Base-by-base conservation (phyloP, 2,797 vertebrate genomes). In the Parauchenoglanis ngamensis region DNA sequence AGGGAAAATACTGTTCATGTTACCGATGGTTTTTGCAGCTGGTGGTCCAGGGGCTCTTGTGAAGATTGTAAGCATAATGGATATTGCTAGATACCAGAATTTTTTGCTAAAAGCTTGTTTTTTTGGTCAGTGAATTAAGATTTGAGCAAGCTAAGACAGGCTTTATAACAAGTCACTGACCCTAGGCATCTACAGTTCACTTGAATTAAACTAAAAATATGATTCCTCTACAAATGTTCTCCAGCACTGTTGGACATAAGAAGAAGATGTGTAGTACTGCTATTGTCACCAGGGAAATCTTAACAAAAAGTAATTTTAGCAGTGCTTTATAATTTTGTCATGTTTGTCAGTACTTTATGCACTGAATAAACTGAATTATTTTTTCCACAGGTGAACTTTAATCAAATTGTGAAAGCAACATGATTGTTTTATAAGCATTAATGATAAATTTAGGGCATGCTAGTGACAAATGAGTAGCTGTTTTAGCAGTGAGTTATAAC, bases 401-500 rank as follows among this genome's bases (percentile, higher is more conserved):
- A 40, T 79, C 56, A 57, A 59, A 35, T 23, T 59, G 31, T 79
- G 54, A 40, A 79, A 79, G 31, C 21, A 79, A 59, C 21, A 40
- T 67, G 73, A 77, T 67, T 67, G 84, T 28, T 40, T 79, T 25
- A 28, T 17, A 28, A 77, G 44, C 57, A 85, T 75, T 76, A 63
- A 63, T 25, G 44, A 46, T 79, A 40, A 21, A 63, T 61, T 81
- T 61, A 21, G 15, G 21, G 31, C 54, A 57, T 56, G 54, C 84
- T 52, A 63, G 5, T 75, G 21, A 59, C 65, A 59, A 85, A 85
- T 76, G 25, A 76, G 57, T 21, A 70, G 49, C 61, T 86, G 63
- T 65, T 79, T 57, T 54, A 19, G 3, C 46, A 70, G 17, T 56
- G 61, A 68, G 61, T 40, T 25, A 44, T 35, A n/a, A 25, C n/a